These are phyloP conservation scores for Centropyge bicolor DNA, from an alignment of 2,797 vertebrate species.

Conservation along the genomic window DNA sequence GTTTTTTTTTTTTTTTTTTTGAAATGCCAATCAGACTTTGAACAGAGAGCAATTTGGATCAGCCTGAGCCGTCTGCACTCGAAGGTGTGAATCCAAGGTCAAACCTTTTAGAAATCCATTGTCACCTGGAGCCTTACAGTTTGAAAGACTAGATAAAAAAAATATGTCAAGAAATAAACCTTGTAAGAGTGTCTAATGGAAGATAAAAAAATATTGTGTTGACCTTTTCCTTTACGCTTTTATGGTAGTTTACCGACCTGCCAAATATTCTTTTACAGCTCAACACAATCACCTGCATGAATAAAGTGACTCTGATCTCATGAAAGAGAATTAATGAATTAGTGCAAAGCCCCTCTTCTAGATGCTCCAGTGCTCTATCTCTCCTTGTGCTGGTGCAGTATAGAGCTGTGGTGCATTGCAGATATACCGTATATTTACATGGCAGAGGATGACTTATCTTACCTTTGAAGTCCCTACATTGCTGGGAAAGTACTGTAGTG, in stretches of 20 bases:
- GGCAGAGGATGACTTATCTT: conserved; percentile 43
- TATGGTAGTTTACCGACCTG: conserved; percentile 32
- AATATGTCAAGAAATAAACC: conserved; percentile 44
- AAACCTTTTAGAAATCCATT: conserved; percentile 68
- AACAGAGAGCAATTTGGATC: conserved; percentile 70
- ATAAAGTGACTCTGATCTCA: background rate
- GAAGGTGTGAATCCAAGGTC: conserved; percentile 64
- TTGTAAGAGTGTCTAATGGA: conserved; percentile 35
- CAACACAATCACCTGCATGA: background rate
- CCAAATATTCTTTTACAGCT: conserved; percentile 5
- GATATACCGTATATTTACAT: conserved; percentile 53
- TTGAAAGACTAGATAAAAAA: conserved; percentile 48
- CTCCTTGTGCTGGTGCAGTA: conserved; percentile 27
- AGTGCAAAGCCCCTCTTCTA: background rate
- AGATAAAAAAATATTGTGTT: conserved; percentile 31
- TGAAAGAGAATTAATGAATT: conserved; percentile 8
- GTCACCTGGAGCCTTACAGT: conserved; percentile 46
- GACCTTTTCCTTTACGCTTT: conserved; percentile 47
- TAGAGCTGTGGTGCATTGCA: conserved; percentile 56
- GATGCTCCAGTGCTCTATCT: conserved; percentile 7
- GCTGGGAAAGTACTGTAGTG: conserved; percentile 14
- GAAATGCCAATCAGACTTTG: conserved; percentile 77
- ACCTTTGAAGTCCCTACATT: conserved; percentile 42
- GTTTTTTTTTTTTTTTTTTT: conserved; percentile 34
- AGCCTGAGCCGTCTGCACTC: conserved; percentile 49